These are phyloP conservation scores for Metalampra italica DNA, from an alignment of 2,888 invertebrate species.

Conservation along the genomic window DNA sequence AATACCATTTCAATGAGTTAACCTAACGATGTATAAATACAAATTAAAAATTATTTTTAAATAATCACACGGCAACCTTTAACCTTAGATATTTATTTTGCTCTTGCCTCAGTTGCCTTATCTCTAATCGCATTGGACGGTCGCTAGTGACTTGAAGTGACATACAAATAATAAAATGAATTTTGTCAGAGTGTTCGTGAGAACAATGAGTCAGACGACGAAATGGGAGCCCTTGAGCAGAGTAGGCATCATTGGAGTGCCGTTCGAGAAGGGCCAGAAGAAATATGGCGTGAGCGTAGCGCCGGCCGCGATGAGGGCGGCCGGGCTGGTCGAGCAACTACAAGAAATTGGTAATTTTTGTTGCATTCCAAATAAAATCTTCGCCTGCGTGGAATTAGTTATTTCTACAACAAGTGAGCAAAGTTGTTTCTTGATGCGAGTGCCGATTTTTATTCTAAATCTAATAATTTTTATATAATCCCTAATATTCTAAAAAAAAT, in stretches of 20 bases:
- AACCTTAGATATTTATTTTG: not conserved
- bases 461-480: too few species aligned
- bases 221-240: slow-evolving; percentile 57
- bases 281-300: slow-evolving; percentile 85
- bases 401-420: too few species aligned
- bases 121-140: not conserved
- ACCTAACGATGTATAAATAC: too few species aligned
- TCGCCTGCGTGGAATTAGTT: not conserved
- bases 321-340: slow-evolving; percentile 81
- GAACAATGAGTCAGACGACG: slow-evolving; percentile 51
- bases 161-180: slow-evolving; percentile 43
- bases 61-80: not conserved
- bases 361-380: not conserved
- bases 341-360: slow-evolving; percentile 76
- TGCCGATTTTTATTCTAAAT: too few species aligned
- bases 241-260: slow-evolving; percentile 88
- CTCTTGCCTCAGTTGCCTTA: not conserved
- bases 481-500: too few species aligned
- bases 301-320: slow-evolving; percentile 81
- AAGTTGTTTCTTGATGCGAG: too few species aligned
- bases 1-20: too few species aligned
- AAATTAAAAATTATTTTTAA: slow-evolving; percentile 1
- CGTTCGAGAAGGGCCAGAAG: slow-evolving; percentile 87
- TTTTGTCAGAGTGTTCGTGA: slow-evolving; percentile 45
- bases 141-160: not conserved